Base-by-base conservation (phyloP, 2,113 vertebrate genomes). In the Numida meleagris region DNA sequence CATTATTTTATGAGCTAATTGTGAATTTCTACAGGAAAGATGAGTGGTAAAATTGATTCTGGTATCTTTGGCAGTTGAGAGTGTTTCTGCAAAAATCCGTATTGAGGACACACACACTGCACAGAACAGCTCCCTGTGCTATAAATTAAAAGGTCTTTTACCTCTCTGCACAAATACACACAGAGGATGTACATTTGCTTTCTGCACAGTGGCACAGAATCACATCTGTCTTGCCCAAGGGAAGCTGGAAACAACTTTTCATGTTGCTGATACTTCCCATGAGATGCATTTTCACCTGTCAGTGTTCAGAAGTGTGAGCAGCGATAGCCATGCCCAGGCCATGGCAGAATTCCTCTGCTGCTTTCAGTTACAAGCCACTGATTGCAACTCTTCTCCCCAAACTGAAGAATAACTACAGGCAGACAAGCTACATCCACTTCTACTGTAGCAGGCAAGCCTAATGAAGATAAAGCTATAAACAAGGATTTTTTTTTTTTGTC, bases 251-350 rank as follows among this genome's bases (percentile, higher is more conserved):
- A 31, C 62, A 71, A 20, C 31, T 31, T 31, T 16, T 23, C 40
- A 36, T 0, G 40, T 4, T 46, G 57, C 17, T 43, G 40, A 34
- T 42, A 10, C 36, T 33, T 23, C 24, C 31, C 31, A 17, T 15
- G 40, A 6, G 68, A 55, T 62, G 38, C 65, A 27, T 36, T 12
- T 68, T 12, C 31, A 57, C 48, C 38, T 46, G 13, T 5, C 38
- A 57, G 0, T 6, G 40, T 23, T 36, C 62, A 58, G 29, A 34
- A n/a, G 19, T 9, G 29, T 38, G 40, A 34, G 58, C 83, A 78
- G 38, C 0, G 34, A 53, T 1, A 71, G 40, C 51, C 34, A 31
- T 0, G 12, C 38, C 50, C 0, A 0, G 77, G 38, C 33, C 76
- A 78, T 0, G 10, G 10, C 5, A 10, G 8, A 65, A 67, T 1